phyloP scores from a whole-genome alignment of 2,888 invertebrate genomes.

The Incurvaria masculella region DNA sequence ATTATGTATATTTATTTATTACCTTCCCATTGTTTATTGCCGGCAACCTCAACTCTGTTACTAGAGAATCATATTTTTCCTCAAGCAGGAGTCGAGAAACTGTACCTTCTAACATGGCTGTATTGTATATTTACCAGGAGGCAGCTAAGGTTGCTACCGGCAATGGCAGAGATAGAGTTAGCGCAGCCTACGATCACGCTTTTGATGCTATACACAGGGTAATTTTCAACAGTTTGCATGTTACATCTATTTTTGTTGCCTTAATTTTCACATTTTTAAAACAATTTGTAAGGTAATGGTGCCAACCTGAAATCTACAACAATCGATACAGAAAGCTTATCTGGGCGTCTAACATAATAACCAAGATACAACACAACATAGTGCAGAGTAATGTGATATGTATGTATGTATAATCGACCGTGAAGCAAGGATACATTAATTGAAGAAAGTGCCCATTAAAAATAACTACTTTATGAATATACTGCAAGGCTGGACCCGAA shows the following conservation, averaged over 20 bases:
- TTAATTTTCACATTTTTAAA: no score
- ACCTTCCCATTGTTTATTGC: neutral
- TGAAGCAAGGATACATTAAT: no score
- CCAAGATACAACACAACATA: neutral
- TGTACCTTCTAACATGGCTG: neutral
- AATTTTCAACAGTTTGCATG: constrained; percentile 4
- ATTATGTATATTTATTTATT: neutral
- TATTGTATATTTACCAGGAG: constrained; percentile 22
- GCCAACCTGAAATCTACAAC: no score
- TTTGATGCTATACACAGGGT: constrained; percentile 34
- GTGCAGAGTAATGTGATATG: no score
- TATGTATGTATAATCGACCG: no score
- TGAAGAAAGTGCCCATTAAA: no score
- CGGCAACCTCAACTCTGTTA: neutral
- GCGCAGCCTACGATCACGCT: constrained; percentile 32
- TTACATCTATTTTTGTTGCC: no score
- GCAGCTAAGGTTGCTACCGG: constrained; percentile 41
- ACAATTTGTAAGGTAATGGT: no score
- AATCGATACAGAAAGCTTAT: neutral
- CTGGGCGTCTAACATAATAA: neutral
- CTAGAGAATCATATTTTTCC: neutral
- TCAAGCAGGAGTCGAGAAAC: neutral
- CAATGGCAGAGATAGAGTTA: constrained; percentile 31
- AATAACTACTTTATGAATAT: no score
- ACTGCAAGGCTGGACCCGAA: no score